Conservation (phyloP, 2,113 vertebrate species). For the Acanthisitta chloris region DNA sequence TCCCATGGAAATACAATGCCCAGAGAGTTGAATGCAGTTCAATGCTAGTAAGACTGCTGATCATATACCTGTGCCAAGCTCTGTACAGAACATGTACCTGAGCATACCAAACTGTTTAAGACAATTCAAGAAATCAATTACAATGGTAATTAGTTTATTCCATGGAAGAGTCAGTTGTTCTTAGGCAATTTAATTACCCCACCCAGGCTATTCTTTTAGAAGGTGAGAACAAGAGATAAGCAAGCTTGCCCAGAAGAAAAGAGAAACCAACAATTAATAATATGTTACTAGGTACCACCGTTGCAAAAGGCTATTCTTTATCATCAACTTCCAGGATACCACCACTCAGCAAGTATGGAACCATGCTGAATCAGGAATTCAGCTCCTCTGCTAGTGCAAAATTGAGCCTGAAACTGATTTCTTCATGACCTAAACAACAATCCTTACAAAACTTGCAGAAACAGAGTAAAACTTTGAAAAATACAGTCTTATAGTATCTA, state of each 20-base stretch:
- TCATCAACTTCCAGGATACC: not conserved
- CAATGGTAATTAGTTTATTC: not conserved
- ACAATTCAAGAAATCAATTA: not conserved
- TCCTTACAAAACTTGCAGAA: not conserved
- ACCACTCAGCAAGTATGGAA: not conserved
- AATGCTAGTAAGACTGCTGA: not conserved
- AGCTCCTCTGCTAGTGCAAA: not conserved
- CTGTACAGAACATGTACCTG: not conserved
- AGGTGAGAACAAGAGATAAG: not conserved
- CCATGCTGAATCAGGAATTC: not conserved
- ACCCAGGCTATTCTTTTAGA: not conserved
- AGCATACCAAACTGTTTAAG: not conserved
- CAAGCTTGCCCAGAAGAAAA: not conserved
- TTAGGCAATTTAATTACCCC: not conserved
- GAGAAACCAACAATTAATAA: not conserved
- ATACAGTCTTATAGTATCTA: accelerated
- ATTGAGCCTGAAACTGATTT: not conserved
- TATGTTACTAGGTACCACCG: not conserved
- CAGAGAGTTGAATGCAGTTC: not conserved
- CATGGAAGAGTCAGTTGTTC: not conserved
- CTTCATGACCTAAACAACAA: not conserved
- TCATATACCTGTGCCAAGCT: not conserved
- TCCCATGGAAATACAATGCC: not conserved
- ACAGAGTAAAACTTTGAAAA: not conserved
- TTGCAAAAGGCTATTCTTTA: not conserved